Conservation (phyloP, 2,113 vertebrate genomes). For the Mandrillus leucophaeus region DNA sequence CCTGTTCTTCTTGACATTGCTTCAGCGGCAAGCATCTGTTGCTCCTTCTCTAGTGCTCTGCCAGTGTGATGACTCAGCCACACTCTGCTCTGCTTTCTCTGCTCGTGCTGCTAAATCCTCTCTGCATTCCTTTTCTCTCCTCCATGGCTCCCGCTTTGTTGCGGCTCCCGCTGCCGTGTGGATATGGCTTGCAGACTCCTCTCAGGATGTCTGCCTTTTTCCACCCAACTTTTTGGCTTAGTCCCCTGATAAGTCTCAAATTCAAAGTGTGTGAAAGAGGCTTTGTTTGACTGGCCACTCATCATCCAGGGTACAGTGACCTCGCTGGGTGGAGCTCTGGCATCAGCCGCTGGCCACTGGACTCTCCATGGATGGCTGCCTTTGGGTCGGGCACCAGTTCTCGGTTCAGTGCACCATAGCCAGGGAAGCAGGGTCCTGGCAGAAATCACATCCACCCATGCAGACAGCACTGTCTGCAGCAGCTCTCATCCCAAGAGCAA, state of each 20-base stretch:
- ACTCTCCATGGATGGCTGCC: neutral
- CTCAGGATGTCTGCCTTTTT: neutral
- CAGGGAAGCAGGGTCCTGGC: neutral
- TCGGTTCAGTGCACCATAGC: neutral
- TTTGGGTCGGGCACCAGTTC: neutral
- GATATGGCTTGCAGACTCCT: neutral
- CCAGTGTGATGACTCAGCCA: neutral
- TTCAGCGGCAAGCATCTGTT: conserved; percentile 13
- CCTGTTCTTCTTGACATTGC: conserved; percentile 55
- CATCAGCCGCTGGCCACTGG: neutral
- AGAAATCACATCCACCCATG: neutral
- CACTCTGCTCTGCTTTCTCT: neutral
- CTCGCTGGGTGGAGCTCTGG: neutral
- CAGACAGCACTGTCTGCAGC: neutral
- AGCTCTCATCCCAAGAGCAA: neutral
- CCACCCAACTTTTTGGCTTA: neutral
- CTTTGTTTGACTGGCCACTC: neutral
- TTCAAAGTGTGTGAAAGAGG: neutral
- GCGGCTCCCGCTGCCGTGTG: neutral
- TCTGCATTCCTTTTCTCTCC: neutral
- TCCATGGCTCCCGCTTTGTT: neutral
- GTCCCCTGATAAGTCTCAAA: neutral
- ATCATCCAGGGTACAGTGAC: neutral
- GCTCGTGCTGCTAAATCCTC: neutral
- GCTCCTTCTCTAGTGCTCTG: neutral